These are phyloP conservation scores for Mactromeris polynyma DNA, from an alignment of 2,888 invertebrate genomes.

Conservation along the genomic window DNA sequence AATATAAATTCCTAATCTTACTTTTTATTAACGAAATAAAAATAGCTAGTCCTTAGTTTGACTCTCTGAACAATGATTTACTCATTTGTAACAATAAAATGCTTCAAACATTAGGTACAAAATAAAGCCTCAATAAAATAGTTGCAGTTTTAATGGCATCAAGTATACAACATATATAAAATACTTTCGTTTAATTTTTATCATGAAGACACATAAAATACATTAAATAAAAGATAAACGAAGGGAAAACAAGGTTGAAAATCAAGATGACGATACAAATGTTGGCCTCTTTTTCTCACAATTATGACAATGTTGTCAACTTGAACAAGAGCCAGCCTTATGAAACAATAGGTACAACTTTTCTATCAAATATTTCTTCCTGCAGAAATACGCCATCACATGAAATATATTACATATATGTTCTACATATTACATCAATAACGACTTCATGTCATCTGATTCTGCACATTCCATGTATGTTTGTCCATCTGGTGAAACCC, in stretches of 20 bases:
- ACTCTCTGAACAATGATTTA: too few species aligned
- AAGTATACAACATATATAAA: not conserved
- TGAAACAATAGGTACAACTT: not conserved
- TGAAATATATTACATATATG: not conserved
- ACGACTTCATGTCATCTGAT: conserved; percentile 95
- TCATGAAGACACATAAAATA: not conserved
- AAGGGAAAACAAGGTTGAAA: not conserved
- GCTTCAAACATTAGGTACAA: not conserved
- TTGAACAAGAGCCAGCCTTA: not conserved
- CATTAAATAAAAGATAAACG: not conserved
- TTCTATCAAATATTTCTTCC: not conserved
- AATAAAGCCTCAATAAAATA: not conserved
- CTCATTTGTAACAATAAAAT: too few species aligned
- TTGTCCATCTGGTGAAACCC: conserved; percentile 95
- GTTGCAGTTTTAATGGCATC: too few species aligned
- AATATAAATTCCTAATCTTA: too few species aligned
- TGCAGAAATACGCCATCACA: not conserved
- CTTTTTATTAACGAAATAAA: too few species aligned
- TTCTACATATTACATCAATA: conserved; percentile 88
- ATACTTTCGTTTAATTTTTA: not conserved
- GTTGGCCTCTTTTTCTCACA: not conserved
- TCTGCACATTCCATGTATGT: conserved; percentile 96
- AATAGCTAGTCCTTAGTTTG: too few species aligned
- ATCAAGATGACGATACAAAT: not conserved
- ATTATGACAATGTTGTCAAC: not conserved